Percentiles rank a stretch among this genome's conserved stretches.
phyloP scores from a whole-genome alignment of 23 tunicate genomes.

The Halocynthia aurantium region DNA sequence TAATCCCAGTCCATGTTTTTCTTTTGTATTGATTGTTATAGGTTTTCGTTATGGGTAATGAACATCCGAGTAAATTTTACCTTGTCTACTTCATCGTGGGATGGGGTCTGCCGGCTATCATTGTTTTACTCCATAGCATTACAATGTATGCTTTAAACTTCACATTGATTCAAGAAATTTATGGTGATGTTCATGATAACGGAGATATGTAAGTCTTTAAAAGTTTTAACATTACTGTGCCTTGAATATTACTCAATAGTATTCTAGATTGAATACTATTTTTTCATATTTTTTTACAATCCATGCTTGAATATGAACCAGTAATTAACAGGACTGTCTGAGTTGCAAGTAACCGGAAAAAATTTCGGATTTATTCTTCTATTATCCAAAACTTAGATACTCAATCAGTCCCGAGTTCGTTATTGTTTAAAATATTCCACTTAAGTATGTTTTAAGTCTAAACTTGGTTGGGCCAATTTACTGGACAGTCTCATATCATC shows the following conservation, averaged over 20 bases:
- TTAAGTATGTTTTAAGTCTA: too few relatives aligned
- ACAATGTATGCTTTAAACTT: slow-evolving; percentile 46
- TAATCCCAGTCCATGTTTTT: too few relatives aligned
- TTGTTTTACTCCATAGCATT: slow-evolving; percentile 44
- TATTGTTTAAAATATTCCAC: too few relatives aligned
- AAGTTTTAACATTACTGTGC: too few relatives aligned
- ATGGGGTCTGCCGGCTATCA: slow-evolving; percentile 75
- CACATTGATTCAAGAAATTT: slow-evolving; percentile 26
- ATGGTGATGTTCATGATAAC: slow-evolving; percentile 55
- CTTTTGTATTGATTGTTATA: slow-evolving; percentile 5
- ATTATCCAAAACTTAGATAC: too few relatives aligned
- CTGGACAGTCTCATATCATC: too few relatives aligned
- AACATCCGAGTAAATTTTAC: slow-evolving; percentile 24
- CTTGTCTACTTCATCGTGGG: slow-evolving; percentile 44
- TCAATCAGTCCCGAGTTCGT: too few relatives aligned
- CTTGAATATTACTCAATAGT: too few relatives aligned
- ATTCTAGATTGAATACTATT: background rate
- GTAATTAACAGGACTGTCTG: background rate
- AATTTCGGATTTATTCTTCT: too few relatives aligned
- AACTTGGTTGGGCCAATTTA: too few relatives aligned
- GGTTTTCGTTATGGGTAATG: slow-evolving; percentile 46
- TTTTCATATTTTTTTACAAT: background rate
- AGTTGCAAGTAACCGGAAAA: background rate
- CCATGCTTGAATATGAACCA: background rate
- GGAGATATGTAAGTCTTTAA: slow-evolving; percentile 71